Base-by-base conservation (phyloP, 2,113 vertebrate genomes). In the Anser brachyrhynchus region DNA sequence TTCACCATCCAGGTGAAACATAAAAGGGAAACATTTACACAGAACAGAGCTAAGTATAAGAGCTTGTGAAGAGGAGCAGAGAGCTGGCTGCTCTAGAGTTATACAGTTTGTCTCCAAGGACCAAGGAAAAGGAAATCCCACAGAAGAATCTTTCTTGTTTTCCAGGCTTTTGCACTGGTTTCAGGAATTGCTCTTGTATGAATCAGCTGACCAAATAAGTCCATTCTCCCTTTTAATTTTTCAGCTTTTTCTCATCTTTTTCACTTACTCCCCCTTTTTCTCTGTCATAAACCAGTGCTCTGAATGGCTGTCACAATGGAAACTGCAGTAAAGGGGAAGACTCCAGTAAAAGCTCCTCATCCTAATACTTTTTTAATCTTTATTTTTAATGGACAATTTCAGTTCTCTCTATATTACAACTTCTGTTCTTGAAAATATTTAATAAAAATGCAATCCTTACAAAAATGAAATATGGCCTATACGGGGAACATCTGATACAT, bases 131-230 rank as follows among this genome's bases (percentile, higher is more conserved):
- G 81, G 64, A 93, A 92, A 95, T 93, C 91, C 78, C 78, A 66
- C 44, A 66, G 54, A 82, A 95, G 64, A 91, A 87, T 89, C 19
- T 70, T 94, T 77, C n/a, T 95, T 83, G 41, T 96, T 95, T 95
- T 92, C 73, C 49, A 87, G 83, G 39, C 76, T 91, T 88, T 80
- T 75, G 51, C 4, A 1, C 84, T 73, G 86, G 39, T 84, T 94
- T 90, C 37, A 72, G 43, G 52, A 90, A 91, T 85, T 81, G 69
- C 52, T 93, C 17, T 89, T 73, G 10, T 77, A 17, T 84, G 89
- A 88, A 43, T 93, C 69, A 90, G 55, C 84, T 94, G 69, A 84
- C 59, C 76, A 93, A 90, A 51, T 81, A 71, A 78, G 43, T 96
- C 76, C 2, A 2, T 87, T 90, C 59, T 77, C 26, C 79, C 55